Base-by-base conservation (phyloP, 2,888 invertebrate species). In the Plagodis pulveraria region DNA sequence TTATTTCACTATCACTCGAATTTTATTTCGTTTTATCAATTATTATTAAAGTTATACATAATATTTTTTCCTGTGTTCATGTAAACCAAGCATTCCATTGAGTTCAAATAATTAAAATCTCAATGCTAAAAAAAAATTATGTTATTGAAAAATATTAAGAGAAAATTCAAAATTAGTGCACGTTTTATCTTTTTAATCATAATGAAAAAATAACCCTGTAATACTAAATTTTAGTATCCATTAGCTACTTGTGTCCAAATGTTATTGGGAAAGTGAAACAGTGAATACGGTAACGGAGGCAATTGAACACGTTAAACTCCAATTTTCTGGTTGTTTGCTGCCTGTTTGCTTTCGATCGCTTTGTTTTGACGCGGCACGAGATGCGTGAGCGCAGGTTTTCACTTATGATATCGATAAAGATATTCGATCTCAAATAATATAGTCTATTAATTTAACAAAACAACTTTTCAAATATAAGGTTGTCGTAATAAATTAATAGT, bases 331-430 rank as follows among this genome's bases (percentile, higher is more conserved):
- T 52, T 44, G 47, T 66, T 68, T 60, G 62, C 67, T 52, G 52
- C 64, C 67, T 73, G 63, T 74, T 77, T 71, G 69, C 79, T 76
- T 81, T 76, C 74, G 71, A 72, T 76, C 69, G 71, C 68, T 67
- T 70, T 58, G 38, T 22, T 22, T 10, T 36, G 41, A 51, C 34
- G 33, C 12, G 43, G 10, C 33, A 7, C 32, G 51, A 48, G 52
- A 52, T 52, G 57, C 50, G 46, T 42, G 38, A 10, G 46, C 38
- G 43, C 36, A 11, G 8, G 9, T 1, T 22, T 38, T 52, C n/a
- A 40, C 6, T 48, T 38, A 48, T 49, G 40, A 48, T 12, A 10
- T 33, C 9, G 6, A 43, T 5, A 1, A 32, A 32, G 7, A n/a
- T n/a, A n/a, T n/a, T n/a, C n/a, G n/a, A 32, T 44, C 6, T 7